Conservation (phyloP, 2,113 vertebrate genomes). For the Meleagris gallopavo region DNA sequence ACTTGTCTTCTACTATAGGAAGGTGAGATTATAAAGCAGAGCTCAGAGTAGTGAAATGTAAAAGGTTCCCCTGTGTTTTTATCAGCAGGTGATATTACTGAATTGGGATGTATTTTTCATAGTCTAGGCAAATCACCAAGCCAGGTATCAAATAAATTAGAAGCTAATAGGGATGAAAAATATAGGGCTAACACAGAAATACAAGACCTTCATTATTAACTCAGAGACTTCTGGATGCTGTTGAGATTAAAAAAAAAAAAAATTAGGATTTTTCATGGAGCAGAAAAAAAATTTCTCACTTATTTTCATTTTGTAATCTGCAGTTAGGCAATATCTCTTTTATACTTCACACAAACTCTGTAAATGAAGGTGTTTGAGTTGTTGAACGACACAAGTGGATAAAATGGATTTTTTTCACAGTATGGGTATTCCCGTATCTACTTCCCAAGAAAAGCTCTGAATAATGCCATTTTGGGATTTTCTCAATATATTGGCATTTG, state of each 20-base stretch:
- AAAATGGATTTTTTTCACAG: not conserved
- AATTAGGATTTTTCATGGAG: not conserved
- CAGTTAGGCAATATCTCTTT: not conserved
- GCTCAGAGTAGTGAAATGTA: not conserved
- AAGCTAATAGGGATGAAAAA: not conserved
- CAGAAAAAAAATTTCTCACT: not conserved
- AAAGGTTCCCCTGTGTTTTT: not conserved
- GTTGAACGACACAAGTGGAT: not conserved
- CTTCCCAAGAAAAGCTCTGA: not conserved
- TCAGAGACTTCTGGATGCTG: not conserved
- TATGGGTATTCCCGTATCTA: accelerated
- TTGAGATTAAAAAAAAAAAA: not conserved
- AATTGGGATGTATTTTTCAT: not conserved
- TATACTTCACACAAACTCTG: not conserved
- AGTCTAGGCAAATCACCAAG: not conserved
- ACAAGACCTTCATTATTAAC: not conserved
- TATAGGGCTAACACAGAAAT: not conserved
- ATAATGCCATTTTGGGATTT: not conserved
- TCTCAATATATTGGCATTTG: not conserved
- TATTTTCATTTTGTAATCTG: not conserved
- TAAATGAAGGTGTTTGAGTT: not conserved
- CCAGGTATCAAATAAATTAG: not conserved
- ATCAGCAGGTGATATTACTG: not conserved
- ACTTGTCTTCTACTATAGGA: not conserved
- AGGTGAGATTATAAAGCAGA: not conserved